Base-by-base conservation (phyloP, 64 coral and sea anemone species). In the Dendronephthya gigantea region DNA sequence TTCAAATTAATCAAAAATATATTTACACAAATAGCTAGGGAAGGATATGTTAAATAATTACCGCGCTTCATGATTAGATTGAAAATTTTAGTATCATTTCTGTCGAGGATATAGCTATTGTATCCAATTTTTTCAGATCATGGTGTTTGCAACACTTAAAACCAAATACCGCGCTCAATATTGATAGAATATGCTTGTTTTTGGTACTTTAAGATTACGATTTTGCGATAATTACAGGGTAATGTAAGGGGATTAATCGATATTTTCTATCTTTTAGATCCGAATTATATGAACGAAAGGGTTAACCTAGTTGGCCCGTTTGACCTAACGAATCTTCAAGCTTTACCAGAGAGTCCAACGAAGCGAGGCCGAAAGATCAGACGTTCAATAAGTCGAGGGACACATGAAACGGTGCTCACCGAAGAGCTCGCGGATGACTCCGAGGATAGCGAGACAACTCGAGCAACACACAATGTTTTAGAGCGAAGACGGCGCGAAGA, bases 401-500 rank as follows among this genome's bases (percentile, higher is more conserved):
- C 19, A 30, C 58, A n/a, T 5, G 72, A 79, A 12, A 12, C 32
- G 72, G 28, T 34, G 17, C 29, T 39, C 13, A 34, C 30, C 29
- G 72, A 79, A 35, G 72, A 79, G 25, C 19, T 36, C 36, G 32
- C 72, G 29, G 95, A 98, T 32, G 95, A 98, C 72, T 98, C 95
- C 0, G 95, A 98, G 29, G 95, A 98, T 35, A 91, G 92, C 10
- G 95, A 98, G 51, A 93, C 90, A 49, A 98, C 95, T 36, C 81
- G 95, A 37, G 95, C 95, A 15, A 93, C 95, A 8, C 95, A 98
- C 82, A 98, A 98, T 34, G 95, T 98, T 1, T 87, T 98, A 13
- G 95, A 98, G 39, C 85, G 95, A 90, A 98, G 93, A 58, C 75
- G 95, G 75, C 72, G 95, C n/a, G 93, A 98, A 51, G 95, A 98